Percentiles rank a stretch among this genome's conserved stretches.
Evolutionary conservation across 2,888 invertebrate species (phyloP).

Genomic region (Cryptophagus acutangulus): DNA sequence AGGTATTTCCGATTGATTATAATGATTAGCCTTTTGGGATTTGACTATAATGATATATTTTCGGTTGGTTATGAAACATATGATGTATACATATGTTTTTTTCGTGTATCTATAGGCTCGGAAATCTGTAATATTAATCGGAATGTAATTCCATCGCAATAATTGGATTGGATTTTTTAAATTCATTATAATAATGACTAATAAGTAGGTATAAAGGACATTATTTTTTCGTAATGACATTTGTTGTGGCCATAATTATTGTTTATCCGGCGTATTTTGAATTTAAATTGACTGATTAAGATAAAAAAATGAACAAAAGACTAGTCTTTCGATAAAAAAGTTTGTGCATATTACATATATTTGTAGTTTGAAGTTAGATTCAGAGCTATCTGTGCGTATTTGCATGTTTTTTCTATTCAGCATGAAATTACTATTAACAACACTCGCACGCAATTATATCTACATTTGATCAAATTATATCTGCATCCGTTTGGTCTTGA

Average conservation of each 20-base stretch:
- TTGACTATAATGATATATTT: slow-evolving; percentile 20
- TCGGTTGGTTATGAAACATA: slow-evolving; percentile 20
- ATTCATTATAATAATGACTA: slow-evolving; percentile 40
- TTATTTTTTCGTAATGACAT: slow-evolving; percentile 39
- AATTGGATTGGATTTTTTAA: slow-evolving; percentile 34
- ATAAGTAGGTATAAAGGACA: slow-evolving; percentile 35
- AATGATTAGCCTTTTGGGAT: slow-evolving; percentile 18
- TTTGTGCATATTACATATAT: too few relatives aligned
- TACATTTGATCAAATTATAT: too few relatives aligned
- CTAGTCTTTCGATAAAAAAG: not conserved
- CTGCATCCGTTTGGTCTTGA: too few relatives aligned
- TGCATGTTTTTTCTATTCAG: too few relatives aligned
- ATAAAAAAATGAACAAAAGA: slow-evolving; percentile 10
- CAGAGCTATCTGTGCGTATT: too few relatives aligned
- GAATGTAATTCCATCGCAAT: slow-evolving; percentile 31
- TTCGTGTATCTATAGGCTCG: too few relatives aligned
- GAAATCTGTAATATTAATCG: slow-evolving; percentile 25
- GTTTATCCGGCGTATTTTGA: slow-evolving; percentile 27
- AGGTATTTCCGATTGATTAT: slow-evolving; percentile 11
- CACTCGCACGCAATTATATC: too few relatives aligned
- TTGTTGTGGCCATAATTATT: slow-evolving; percentile 33
- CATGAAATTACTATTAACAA: too few relatives aligned
- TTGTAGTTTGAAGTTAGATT: too few relatives aligned
- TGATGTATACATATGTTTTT: slow-evolving; percentile 15
- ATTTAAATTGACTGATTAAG: slow-evolving; percentile 30